Evolutionary conservation across 1,140 invertebrate genomes (phyloP).

Genomic region (Pararge aegeria): DNA sequence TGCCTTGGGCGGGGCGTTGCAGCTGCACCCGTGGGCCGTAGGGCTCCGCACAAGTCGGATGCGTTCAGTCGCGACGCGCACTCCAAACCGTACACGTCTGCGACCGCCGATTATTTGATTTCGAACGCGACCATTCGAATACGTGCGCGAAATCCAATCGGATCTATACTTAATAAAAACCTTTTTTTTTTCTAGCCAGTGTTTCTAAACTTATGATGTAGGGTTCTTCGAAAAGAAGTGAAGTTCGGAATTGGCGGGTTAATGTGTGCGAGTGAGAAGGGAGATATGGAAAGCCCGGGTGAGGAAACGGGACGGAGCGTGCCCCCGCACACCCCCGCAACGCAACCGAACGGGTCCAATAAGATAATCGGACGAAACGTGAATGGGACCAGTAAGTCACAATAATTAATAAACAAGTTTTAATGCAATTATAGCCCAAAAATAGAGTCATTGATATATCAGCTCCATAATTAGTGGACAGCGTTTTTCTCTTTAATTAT

Average conservation of each 20-base stretch:
- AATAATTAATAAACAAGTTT: constrained; percentile 39
- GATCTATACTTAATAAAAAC: background rate
- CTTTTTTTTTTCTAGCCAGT: constrained; percentile 22
- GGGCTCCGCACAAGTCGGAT: constrained; percentile 42
- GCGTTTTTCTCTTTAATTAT: constrained; percentile 10
- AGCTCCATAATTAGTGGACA: constrained; percentile 11
- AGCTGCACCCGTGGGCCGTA: constrained; percentile 64
- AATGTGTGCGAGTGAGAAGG: constrained; percentile 74
- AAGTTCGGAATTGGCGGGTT: constrained; percentile 68
- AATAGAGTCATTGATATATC: constrained; percentile 14
- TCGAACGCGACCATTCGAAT: constrained; percentile 10
- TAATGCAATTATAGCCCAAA: constrained; percentile 26
- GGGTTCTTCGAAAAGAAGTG: constrained; percentile 42
- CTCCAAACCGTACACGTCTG: constrained; percentile 48
- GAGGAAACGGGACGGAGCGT: constrained; percentile 70
- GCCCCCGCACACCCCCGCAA: constrained; percentile 51
- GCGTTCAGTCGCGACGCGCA: constrained; percentile 63
- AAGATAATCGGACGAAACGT: constrained; percentile 76
- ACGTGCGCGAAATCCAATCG: constrained; percentile 14
- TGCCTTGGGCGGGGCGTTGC: constrained; percentile 66
- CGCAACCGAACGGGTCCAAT: constrained; percentile 68
- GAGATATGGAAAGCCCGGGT: constrained; percentile 69
- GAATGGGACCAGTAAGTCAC: constrained; percentile 77
- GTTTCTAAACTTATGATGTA: background rate
- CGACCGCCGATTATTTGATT: constrained; percentile 26